Conservation (phyloP, 2,888 invertebrate genomes). For the Cephus pygmeus region DNA sequence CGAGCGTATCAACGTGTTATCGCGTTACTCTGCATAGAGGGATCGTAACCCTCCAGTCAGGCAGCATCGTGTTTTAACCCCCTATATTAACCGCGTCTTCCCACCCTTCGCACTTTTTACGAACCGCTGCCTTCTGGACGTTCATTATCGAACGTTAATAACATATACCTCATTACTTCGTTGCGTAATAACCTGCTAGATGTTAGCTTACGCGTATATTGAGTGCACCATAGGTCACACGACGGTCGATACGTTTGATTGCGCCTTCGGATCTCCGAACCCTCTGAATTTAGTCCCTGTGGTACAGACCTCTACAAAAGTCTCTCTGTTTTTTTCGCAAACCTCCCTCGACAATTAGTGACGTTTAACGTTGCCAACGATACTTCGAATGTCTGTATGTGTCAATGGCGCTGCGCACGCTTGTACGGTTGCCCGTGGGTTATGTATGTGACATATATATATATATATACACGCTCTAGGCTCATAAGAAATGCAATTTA, state of each 20-base stretch:
- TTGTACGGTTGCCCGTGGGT: background rate
- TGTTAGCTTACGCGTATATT: background rate
- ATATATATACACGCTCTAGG: background rate
- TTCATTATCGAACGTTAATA: background rate
- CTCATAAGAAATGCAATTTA: conserved; percentile 28
- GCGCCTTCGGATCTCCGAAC: background rate
- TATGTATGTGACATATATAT: background rate
- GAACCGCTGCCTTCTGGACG: background rate
- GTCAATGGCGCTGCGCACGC: background rate
- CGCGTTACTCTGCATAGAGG: background rate
- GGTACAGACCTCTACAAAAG: background rate
- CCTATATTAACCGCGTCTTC: background rate
- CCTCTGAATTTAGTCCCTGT: background rate
- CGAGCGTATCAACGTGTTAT: background rate
- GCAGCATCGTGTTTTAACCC: background rate
- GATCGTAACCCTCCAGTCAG: background rate
- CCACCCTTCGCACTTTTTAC: background rate
- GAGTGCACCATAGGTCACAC: background rate
- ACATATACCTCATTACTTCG: background rate
- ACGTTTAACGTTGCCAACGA: background rate
- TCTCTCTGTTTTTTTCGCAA: background rate
- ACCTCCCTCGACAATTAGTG: background rate
- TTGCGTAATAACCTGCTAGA: background rate
- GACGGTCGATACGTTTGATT: background rate
- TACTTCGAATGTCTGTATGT: background rate